These are phyloP conservation scores for Zaprionus capensis DNA, from an alignment of 1,140 invertebrate species.

Conservation along the genomic window DNA sequence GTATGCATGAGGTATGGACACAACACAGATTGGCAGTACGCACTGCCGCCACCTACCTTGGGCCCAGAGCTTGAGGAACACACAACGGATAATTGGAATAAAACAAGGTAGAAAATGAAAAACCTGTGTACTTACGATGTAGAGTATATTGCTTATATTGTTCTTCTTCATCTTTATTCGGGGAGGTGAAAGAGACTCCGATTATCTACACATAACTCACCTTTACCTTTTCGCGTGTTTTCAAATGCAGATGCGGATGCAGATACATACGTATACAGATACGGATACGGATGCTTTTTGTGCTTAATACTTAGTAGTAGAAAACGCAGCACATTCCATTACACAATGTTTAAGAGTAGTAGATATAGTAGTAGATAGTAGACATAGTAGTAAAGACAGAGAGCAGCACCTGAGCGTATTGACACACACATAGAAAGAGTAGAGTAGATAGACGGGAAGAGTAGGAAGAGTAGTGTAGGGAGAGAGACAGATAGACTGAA, in stretches of 20 bases:
- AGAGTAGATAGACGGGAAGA: slow-evolving; percentile 21
- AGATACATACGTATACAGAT: slow-evolving; percentile 33
- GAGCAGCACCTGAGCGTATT: slow-evolving; percentile 51
- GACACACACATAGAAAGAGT: slow-evolving; percentile 14
- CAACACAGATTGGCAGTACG: slow-evolving; percentile 42
- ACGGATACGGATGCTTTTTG: slow-evolving; percentile 30
- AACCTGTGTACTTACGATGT: slow-evolving; percentile 28
- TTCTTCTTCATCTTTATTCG: background rate
- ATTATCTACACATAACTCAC: slow-evolving; percentile 43
- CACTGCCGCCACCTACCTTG: slow-evolving; percentile 63
- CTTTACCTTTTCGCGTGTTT: slow-evolving; percentile 19
- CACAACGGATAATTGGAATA: slow-evolving; percentile 27
- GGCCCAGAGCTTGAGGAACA: slow-evolving; percentile 2
- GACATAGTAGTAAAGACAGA: slow-evolving; percentile 31
- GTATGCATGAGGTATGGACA: slow-evolving; percentile 40
- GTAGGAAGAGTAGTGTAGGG: slow-evolving; percentile 30
- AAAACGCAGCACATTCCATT: slow-evolving; percentile 60
- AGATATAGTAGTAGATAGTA: slow-evolving; percentile 42
- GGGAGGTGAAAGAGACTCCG: slow-evolving; percentile 3
- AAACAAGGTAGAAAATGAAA: slow-evolving; percentile 22
- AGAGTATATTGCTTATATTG: background rate
- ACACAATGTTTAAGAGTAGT: slow-evolving; percentile 49
- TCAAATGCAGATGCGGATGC: slow-evolving; percentile 10
- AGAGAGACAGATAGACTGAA: slow-evolving; percentile 16
- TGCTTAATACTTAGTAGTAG: slow-evolving; percentile 56